Conservation (phyloP, 2,888 invertebrate genomes). For the Aethes cnicana region DNA sequence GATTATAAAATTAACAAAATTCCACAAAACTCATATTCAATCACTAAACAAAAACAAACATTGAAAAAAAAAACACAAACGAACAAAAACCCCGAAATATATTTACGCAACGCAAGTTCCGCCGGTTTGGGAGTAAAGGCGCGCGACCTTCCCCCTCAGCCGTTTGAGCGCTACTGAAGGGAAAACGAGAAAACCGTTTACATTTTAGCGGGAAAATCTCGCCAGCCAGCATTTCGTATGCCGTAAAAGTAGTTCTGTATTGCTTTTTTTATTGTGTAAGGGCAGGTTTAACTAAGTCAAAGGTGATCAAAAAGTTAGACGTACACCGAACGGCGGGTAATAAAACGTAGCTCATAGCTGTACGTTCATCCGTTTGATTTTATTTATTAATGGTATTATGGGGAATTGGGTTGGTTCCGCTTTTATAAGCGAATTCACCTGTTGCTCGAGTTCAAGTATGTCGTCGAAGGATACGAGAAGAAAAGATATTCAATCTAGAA, state of each 20-base stretch:
- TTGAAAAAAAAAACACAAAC: constrained; percentile 36
- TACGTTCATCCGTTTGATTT: constrained; percentile 15
- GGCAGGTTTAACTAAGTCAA: constrained; percentile 13
- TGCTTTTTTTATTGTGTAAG: constrained; percentile 23
- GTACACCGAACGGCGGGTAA: constrained; percentile 11
- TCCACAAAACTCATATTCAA: constrained; percentile 33
- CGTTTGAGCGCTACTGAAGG: constrained; percentile 40
- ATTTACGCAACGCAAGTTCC: constrained; percentile 42
- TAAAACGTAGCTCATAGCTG: constrained; percentile 15
- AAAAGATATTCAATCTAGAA: too few species aligned
- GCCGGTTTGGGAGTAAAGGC: constrained; percentile 31
- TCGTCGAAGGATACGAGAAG: too few species aligned
- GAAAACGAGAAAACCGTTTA: constrained; percentile 22
- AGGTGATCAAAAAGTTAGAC: constrained; percentile 18
- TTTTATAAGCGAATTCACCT: constrained; percentile 6
- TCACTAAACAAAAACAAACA: constrained; percentile 41
- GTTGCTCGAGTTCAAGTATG: background rate
- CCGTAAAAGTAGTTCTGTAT: constrained; percentile 10
- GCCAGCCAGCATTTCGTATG: constrained; percentile 21
- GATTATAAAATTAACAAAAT: constrained; percentile 41
- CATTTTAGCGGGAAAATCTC: constrained; percentile 27
- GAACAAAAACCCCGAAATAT: constrained; percentile 32
- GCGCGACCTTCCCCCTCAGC: constrained; percentile 42
- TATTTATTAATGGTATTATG: constrained; percentile 22
- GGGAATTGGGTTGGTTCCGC: constrained; percentile 10